A percentile compares a stretch with the other conserved stretches of the same genome.
These are phyloP conservation scores for Sinelater perroti DNA, from an alignment of 2,888 invertebrate genomes.

Conservation along the genomic window DNA sequence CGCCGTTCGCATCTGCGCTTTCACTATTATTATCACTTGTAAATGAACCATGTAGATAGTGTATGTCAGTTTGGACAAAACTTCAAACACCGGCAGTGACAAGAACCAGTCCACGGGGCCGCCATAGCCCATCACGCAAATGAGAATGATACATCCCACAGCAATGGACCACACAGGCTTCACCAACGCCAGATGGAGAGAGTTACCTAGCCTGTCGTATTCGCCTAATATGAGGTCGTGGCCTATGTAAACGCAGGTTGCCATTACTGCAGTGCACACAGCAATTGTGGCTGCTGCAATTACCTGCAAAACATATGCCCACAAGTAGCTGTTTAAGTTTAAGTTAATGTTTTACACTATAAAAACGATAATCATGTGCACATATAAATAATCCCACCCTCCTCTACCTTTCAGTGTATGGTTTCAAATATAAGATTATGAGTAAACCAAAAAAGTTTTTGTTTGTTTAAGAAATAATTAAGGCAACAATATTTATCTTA, in stretches of 20 bases:
- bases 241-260: not conserved
- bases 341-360: too few relatives aligned
- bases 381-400: not conserved
- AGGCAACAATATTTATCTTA: too few relatives aligned
- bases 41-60: slow-evolving; percentile 2
- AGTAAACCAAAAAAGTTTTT: too few relatives aligned
- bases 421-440: too few relatives aligned
- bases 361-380: too few relatives aligned
- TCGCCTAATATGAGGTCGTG: not conserved
- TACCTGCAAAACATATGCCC: not conserved
- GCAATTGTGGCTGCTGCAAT: not conserved
- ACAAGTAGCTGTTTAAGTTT: too few relatives aligned
- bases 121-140: not conserved
- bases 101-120: slow-evolving; percentile 14
- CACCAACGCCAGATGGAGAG: not conserved
- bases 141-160: not conserved
- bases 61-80: slow-evolving; percentile 10
- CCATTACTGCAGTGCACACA: not conserved
- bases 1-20: not conserved
- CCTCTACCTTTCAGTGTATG: not conserved
- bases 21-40: not conserved
- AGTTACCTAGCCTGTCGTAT: not conserved
- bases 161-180: not conserved
- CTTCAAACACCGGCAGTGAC: slow-evolving; percentile 11
- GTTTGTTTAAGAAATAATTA: too few relatives aligned